Evolutionary conservation across 2,888 invertebrate genomes (phyloP).

Genomic region (Phrixothrix hirtus): DNA sequence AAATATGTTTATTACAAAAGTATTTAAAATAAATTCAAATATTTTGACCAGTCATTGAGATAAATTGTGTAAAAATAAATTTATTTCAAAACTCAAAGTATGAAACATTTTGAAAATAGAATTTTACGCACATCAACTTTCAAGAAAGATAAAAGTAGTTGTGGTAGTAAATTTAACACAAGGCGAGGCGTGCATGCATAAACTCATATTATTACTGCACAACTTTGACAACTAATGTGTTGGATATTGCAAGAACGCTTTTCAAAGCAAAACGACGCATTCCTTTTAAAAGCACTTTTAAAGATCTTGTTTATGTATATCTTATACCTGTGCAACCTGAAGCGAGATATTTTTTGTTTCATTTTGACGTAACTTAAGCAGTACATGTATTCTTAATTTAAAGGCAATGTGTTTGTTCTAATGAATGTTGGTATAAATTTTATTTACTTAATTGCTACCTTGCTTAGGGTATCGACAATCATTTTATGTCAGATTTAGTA

Average conservation of each 20-base stretch:
- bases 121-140: constrained; percentile 28
- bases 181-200: constrained; percentile 39
- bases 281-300: constrained; percentile 14
- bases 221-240: constrained; percentile 44
- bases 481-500: too few species aligned
- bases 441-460: too few species aligned
- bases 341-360: constrained; percentile 19
- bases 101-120: constrained; percentile 13
- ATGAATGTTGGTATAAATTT: too few species aligned
- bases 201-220: constrained; percentile 50
- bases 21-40: too few species aligned
- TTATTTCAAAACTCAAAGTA: neutral
- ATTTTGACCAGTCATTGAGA: too few species aligned
- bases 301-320: constrained; percentile 26
- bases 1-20: neutral
- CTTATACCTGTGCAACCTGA: constrained; percentile 19
- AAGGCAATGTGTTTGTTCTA: too few species aligned
- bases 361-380: too few species aligned
- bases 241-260: constrained; percentile 28
- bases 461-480: too few species aligned
- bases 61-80: too few species aligned
- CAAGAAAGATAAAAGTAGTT: constrained; percentile 33
- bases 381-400: too few species aligned
- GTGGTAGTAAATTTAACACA: constrained; percentile 33
- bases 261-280: constrained; percentile 25